Base-by-base conservation (phyloP, 2,113 vertebrate genomes). In the Abramis brama region DNA sequence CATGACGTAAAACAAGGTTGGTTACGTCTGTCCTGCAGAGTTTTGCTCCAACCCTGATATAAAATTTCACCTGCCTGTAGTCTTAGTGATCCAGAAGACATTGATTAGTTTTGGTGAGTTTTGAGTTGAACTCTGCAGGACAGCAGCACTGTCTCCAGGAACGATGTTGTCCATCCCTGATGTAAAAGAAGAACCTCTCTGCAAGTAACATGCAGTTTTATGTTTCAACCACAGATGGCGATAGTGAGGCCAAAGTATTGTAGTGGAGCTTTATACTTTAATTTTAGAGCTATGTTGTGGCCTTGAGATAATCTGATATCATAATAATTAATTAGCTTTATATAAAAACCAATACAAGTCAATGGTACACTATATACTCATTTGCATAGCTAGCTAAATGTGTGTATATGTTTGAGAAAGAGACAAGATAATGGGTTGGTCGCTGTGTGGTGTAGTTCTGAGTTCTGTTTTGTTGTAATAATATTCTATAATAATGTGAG, bases 401-500 rank as follows among this genome's bases (percentile, higher is more conserved):
- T 66, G 62, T 66, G 62, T 17, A 30, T 66, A 5, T 19, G n/a
- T 64, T 66, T 17, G 15, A 66, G 64, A 66, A 66, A 66, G 25
- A 64, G 5, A 64, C 11, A 6, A 13, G 62, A 66, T 66, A 8
- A 17, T 6, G 15, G 15, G 30, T 25, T 1, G 59, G 59, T 1
- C 25, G 3, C 6, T 33, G 27, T n/a, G 36, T 4, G 55, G 55
- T 21, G 52, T 55, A 21, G 6, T 55, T 55, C 5, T 55, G 52
- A 55, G 52, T 55, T 55, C 17, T 55, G 52, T 21, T 55, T 55
- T 55, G 52, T 21, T 21, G 17, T 43, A 43, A 8, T 43, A 10
- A 64, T 75, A 86, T 82, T 86, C 21, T 39, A 76, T 80, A 50
- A 75, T 36, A 76, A 73, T 25, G 64, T 82, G 60, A 86, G 64